These are phyloP conservation scores for Acanthornis magna DNA, from an alignment of 2,797 vertebrate genomes.

Conservation along the genomic window DNA sequence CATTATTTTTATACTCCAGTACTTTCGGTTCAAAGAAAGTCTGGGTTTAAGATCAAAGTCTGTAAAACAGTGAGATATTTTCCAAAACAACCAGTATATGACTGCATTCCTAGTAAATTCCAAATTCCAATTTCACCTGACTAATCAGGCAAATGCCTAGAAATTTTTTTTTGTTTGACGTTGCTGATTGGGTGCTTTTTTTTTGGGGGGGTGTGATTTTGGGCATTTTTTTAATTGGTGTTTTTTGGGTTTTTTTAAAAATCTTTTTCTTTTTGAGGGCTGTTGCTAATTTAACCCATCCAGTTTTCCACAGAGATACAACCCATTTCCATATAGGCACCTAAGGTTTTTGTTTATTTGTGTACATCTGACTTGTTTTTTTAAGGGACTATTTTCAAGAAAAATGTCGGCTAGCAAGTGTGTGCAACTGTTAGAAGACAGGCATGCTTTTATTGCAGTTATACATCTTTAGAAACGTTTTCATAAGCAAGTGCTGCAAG, in stretches of 20 bases:
- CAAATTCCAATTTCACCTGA: background rate
- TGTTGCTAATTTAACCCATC: background rate
- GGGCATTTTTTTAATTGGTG: background rate
- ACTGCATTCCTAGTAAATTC: background rate
- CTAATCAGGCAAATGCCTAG: background rate
- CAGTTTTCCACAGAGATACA: background rate
- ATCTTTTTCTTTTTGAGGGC: background rate
- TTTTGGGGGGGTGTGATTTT: background rate
- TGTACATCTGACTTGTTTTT: background rate
- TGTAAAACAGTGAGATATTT: background rate
- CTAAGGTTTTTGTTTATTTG: background rate
- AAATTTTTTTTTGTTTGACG: background rate
- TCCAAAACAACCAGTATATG: background rate
- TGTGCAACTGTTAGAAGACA: background rate
- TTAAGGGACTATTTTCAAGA: background rate
- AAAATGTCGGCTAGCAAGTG: background rate
- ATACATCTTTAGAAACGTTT: slow-evolving; percentile 65
- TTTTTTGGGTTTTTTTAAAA: background rate
- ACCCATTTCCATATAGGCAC: background rate
- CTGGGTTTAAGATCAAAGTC: background rate
- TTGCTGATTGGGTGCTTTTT: background rate
- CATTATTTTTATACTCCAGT: background rate
- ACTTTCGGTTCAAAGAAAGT: background rate
- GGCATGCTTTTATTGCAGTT: slow-evolving; percentile 33
- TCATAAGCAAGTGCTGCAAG: slow-evolving; percentile 47